Evolutionary conservation across 2,888 invertebrate genomes (phyloP).

Genomic region (Margaritifera margaritifera): DNA sequence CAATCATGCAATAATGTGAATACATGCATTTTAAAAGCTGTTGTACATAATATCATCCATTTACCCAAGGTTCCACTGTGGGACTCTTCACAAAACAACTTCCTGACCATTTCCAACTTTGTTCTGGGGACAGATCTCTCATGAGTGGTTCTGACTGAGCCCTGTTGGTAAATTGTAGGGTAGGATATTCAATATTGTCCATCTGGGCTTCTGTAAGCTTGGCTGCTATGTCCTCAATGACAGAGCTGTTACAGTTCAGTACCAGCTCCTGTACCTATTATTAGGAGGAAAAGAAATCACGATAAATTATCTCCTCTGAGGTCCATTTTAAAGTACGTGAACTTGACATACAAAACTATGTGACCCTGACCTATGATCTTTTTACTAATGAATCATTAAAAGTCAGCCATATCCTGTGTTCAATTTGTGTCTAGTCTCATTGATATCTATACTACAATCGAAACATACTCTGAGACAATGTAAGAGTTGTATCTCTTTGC

Average conservation of each 20-base stretch:
- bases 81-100: conserved; percentile 67
- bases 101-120: conserved; percentile 66
- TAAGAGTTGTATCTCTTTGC: no score
- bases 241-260: conserved; percentile 87
- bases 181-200: conserved; percentile 9
- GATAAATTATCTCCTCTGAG: neutral
- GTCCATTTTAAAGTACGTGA: no score
- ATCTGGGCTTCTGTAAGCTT: conserved; percentile 33
- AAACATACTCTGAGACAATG: no score
- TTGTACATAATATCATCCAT: conserved; percentile 2
- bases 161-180: no score
- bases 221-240: conserved; percentile 86
- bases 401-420: no score
- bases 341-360: no score
- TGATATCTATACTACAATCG: no score
- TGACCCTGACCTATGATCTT: no score
- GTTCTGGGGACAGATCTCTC: conserved; percentile 36
- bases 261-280: conserved; percentile 82
- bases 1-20: neutral
- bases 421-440: no score
- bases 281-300: conserved; percentile 17
- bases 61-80: conserved; percentile 80
- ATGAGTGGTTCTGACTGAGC: conserved; percentile 14
- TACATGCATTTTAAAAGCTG: neutral
- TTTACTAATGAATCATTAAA: no score